These are phyloP conservation scores for Boloria euphrosyne DNA, from an alignment of 2,888 invertebrate species.

Conservation along the genomic window DNA sequence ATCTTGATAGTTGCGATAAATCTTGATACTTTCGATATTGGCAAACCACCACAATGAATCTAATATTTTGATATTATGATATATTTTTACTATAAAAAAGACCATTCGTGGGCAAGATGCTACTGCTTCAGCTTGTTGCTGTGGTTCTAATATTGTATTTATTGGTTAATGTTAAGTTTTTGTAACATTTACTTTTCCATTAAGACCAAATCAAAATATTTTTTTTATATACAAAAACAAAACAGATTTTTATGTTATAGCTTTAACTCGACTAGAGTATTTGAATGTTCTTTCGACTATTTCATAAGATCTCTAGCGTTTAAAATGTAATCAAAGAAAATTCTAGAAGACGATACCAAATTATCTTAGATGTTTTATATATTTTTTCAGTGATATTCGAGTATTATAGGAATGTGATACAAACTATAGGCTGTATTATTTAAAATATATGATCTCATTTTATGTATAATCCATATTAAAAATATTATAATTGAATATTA, in stretches of 20 bases:
- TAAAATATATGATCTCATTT: constrained; percentile 56
- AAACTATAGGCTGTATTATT: constrained; percentile 41
- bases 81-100: constrained; percentile 42
- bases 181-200: constrained; percentile 43
- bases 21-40: constrained; percentile 73
- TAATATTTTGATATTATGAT: constrained; percentile 58
- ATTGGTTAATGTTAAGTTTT: constrained; percentile 47
- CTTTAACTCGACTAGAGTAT: constrained; percentile 35
- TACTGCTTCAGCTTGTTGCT: constrained; percentile 77
- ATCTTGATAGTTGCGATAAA: constrained; percentile 46
- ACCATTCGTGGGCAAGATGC: constrained; percentile 46
- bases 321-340: constrained; percentile 28
- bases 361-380: constrained; percentile 50
- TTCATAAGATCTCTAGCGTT: constrained; percentile 25
- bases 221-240: constrained; percentile 8
- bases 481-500: constrained; percentile 39
- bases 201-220: constrained; percentile 13
- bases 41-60: constrained; percentile 79
- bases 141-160: constrained; percentile 53
- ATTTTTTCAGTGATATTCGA: constrained; percentile 53
- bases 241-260: constrained; percentile 24
- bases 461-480: constrained; percentile 47
- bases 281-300: constrained; percentile 43
- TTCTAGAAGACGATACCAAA: constrained; percentile 30
- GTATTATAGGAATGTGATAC: constrained; percentile 50